Base-by-base conservation (phyloP, 2,888 invertebrate species). In the Synanthedon formicaeformis region DNA sequence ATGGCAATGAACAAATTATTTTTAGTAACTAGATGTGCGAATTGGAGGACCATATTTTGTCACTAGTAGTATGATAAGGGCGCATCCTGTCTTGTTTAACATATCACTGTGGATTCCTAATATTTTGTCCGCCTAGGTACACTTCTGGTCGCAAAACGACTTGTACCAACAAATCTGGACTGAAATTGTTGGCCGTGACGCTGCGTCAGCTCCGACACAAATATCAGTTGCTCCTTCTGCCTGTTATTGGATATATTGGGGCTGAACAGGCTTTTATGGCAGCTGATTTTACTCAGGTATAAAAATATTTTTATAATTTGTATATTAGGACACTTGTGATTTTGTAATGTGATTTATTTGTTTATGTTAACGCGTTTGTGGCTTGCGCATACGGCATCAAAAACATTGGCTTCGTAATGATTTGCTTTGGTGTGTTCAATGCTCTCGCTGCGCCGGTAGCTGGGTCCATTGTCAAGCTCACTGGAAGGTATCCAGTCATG, bases 371-470 rank as follows among this genome's bases (percentile, higher is more conserved):
- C 94, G 92, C 94, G 1, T 96, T 92, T 71, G 93, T 96, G 0
- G 94, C 94, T 0, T 96, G 96, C 65, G 93, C 94, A 0, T 94
- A 93, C 91, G 95, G 97, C 1, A 94, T 97, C 60, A 92, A 92
- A 60, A 94, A 96, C 76, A 96, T 98, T 52, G 98, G 98, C 1
- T 96, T 93, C 72, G 96, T 96, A 53, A 95, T 97, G 94, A 96
- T 97, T 58, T 95, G 96, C 71, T 97, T 96, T 73, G 97, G 97
- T 0, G 90, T 95, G 6, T 93, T 93, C 61, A 96, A 96, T 70
- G 96, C 96, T 0, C 73, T 96, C n/a, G 94, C 95, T 0, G 96
- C 97, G 0, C 91, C 95, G 1, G 78, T 92, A 10, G 94, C 94
- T 0, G 97, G 97, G 1, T 90, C 91, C 0, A 70, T 96, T 27